Percentiles rank a stretch among this genome's conserved stretches.
Conservation (phyloP, 2,113 vertebrate species). For the Otus sunia region DNA sequence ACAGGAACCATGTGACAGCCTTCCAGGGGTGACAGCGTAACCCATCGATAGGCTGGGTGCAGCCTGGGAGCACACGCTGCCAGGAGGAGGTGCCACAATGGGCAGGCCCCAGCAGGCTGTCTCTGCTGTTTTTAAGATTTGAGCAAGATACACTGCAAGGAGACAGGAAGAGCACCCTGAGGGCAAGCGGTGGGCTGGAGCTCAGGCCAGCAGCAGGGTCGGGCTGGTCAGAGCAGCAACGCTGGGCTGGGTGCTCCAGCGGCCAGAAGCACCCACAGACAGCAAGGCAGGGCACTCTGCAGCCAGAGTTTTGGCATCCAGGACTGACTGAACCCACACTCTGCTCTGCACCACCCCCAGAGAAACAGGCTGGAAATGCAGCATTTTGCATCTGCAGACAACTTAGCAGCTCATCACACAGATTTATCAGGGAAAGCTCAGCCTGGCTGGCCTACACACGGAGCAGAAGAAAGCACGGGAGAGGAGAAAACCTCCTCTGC, state of each 20-base stretch:
- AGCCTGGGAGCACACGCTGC: neutral
- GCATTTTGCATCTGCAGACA: neutral
- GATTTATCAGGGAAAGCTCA: neutral
- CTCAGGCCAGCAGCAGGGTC: neutral
- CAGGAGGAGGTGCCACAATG: neutral
- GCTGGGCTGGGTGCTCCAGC: neutral
- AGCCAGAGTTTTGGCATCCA: neutral
- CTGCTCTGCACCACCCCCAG: neutral
- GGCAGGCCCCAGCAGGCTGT: neutral
- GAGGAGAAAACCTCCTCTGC: neutral
- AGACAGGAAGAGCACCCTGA: neutral
- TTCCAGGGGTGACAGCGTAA: neutral
- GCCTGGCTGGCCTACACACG: neutral
- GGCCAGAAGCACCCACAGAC: neutral
- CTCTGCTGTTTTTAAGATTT: neutral
- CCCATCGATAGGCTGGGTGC: accelerated
- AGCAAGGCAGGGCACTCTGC: neutral
- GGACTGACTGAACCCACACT: neutral
- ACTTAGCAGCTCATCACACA: neutral
- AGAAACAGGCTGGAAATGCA: neutral
- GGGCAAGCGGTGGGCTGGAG: neutral
- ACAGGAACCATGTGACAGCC: neutral
- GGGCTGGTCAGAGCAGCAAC: neutral
- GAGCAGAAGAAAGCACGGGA: accelerated
- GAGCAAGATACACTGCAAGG: neutral